Percentiles rank a stretch among this genome's conserved stretches.
phyloP scores from a whole-genome alignment of 1,140 invertebrate genomes.

The Zaprionus ornatus region DNA sequence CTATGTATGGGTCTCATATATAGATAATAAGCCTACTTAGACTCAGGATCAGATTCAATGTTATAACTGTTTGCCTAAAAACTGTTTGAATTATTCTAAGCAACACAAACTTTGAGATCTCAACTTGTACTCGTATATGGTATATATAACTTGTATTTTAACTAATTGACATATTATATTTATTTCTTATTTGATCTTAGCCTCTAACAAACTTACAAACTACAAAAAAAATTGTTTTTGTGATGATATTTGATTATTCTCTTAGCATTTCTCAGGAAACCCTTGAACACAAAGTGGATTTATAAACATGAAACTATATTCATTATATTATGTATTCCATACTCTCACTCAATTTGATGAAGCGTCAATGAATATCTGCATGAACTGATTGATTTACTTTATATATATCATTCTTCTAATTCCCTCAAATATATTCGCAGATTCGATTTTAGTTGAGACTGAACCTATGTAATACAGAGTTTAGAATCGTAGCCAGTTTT shows the following conservation, averaged over 20 bases:
- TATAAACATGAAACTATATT: neutral
- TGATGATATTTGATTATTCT: neutral
- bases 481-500: constrained; percentile 1
- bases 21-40: neutral
- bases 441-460: too few species aligned
- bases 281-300: neutral
- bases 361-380: neutral
- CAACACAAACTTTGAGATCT: neutral
- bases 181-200: neutral
- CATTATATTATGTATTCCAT: neutral
- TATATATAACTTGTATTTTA: neutral
- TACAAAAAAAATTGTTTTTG: neutral
- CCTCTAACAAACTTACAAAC: neutral
- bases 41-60: neutral
- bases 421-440: too few species aligned
- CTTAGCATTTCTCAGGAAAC: neutral
- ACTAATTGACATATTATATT: neutral
- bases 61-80: neutral
- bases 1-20: neutral
- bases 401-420: neutral
- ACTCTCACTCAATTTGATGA: neutral
- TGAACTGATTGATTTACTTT: neutral
- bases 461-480: too few species aligned
- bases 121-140: neutral
- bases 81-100: neutral